Evolutionary conservation across 2,113 vertebrate genomes (phyloP).

Genomic region (Phalacrocorax brasilianus): DNA sequence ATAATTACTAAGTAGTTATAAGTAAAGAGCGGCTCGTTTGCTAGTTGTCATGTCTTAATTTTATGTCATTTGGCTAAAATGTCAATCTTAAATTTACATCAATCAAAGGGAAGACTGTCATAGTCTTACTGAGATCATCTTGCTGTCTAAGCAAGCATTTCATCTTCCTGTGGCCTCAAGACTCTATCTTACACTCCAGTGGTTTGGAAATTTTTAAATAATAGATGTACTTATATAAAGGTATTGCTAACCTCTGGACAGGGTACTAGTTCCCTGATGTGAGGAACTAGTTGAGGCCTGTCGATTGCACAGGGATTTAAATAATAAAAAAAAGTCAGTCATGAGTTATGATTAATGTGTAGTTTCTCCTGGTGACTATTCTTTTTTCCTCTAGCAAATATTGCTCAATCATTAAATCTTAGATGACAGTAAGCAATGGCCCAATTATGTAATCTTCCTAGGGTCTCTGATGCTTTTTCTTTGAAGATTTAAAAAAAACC

Average conservation of each 20-base stretch:
- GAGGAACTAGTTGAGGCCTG: not conserved
- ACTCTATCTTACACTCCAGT: not conserved
- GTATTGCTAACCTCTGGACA: not conserved
- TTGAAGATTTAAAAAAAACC: not conserved
- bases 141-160: not conserved
- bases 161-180: not conserved
- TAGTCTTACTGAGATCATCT: not conserved
- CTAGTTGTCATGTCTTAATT: not conserved
- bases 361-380: not conserved
- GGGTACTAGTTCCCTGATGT: not conserved
- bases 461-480: not conserved
- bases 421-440: not conserved
- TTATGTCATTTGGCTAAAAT: conserved; percentile 1
- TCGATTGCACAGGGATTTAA: not conserved
- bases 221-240: not conserved
- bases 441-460: not conserved
- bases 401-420: conserved; percentile 10
- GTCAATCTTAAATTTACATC: not conserved
- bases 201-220: not conserved
- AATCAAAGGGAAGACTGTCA: not conserved
- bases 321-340: not conserved
- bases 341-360: not conserved
- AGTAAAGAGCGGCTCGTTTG: not conserved
- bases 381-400: conserved; percentile 42
- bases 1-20: not conserved